phyloP scores from a whole-genome alignment of 2,888 invertebrate genomes.

The Hypselothyrea guttata region DNA sequence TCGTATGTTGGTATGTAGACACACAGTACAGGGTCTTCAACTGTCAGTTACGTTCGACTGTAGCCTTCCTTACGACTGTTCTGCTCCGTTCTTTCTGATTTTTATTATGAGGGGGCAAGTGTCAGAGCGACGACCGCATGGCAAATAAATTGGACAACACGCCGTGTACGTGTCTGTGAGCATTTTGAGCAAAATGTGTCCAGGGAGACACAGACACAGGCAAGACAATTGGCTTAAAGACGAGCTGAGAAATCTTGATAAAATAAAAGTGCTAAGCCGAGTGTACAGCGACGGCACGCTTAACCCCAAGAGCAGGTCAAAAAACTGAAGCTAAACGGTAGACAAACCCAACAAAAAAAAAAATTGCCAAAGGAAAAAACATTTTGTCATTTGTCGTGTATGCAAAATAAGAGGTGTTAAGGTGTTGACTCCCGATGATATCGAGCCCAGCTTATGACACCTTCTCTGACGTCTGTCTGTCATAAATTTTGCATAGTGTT shows the following conservation, averaged over 20 bases:
- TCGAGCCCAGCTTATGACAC: conserved; percentile 52
- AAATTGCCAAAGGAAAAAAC: conserved; percentile 16
- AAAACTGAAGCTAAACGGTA: conserved; percentile 24
- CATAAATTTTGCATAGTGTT: conserved; percentile 20
- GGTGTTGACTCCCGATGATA: conserved; percentile 43
- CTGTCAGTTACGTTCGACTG: too few species aligned
- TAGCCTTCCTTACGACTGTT: too few species aligned
- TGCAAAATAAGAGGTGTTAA: conserved; percentile 18
- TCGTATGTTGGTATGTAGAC: too few species aligned
- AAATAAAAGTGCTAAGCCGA: conserved; percentile 29
- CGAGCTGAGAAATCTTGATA: conserved; percentile 43
- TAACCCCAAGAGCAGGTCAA: conserved; percentile 49
- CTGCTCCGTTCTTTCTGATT: too few species aligned
- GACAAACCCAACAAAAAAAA: conserved; percentile 14
- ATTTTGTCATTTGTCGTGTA: conserved; percentile 18
- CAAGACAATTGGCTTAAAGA: conserved; percentile 33
- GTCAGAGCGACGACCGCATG: conserved; percentile 14
- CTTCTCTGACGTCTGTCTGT: conserved; percentile 26
- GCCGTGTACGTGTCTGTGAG: conserved; percentile 34
- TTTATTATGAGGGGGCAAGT: too few species aligned
- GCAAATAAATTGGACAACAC: conserved; percentile 31
- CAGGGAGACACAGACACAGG: conserved; percentile 12
- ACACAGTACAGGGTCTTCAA: too few species aligned
- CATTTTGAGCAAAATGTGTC: conserved; percentile 11
- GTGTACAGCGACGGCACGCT: conserved; percentile 1